These are phyloP conservation scores for Cerastis leucographa DNA, from an alignment of 2,888 invertebrate species.

Conservation along the genomic window DNA sequence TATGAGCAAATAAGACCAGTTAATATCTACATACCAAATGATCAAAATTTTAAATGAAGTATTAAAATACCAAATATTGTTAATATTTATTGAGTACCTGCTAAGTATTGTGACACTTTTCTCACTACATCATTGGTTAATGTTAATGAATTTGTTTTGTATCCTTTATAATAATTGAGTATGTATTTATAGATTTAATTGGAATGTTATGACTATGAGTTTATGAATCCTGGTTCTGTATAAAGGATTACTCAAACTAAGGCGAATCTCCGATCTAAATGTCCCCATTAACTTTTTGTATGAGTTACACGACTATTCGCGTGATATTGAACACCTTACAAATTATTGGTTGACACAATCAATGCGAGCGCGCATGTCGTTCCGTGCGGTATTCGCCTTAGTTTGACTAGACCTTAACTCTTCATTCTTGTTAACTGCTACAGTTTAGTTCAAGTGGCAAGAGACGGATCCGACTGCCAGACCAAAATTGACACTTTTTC, in stretches of 20 bases:
- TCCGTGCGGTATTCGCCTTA: background rate
- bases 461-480: background rate
- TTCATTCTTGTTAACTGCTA: background rate
- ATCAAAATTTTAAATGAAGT: conserved; percentile 69
- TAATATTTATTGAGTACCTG: conserved; percentile 50
- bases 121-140: conserved; percentile 16
- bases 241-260: background rate
- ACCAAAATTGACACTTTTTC: background rate
- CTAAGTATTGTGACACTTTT: conserved; percentile 40
- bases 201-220: background rate
- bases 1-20: background rate
- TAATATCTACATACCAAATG: conserved; percentile 56
- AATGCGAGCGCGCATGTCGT: background rate
- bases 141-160: conserved; percentile 20
- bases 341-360: background rate
- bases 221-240: background rate
- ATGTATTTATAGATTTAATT: conserved; percentile 7
- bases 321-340: background rate
- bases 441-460: background rate
- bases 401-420: background rate
- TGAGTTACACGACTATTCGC: background rate
- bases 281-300: background rate
- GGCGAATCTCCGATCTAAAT: background rate
- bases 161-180: conserved; percentile 8
- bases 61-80: conserved; percentile 80